Evolutionary conservation across 2,113 vertebrate species (phyloP).

Genomic region (Halichoeres trimaculatus): DNA sequence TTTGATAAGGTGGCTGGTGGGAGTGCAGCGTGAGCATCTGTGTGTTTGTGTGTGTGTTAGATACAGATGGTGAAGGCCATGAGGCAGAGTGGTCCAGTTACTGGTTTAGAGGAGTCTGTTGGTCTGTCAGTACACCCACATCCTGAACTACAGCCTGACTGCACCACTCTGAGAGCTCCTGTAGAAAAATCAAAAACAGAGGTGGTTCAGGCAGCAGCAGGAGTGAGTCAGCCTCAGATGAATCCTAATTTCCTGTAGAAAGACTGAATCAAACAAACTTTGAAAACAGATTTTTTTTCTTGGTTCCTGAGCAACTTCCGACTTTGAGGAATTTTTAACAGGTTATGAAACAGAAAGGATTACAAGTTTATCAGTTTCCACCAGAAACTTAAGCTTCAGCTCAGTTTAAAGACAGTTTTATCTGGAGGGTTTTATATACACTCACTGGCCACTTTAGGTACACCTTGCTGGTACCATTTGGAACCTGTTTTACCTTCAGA

Average conservation of each 20-base stretch:
- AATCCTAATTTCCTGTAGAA: neutral
- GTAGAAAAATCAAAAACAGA: neutral
- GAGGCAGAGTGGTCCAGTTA: slow-evolving; percentile 51
- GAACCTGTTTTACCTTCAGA: too few species aligned
- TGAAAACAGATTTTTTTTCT: neutral
- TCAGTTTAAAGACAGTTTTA: too few species aligned
- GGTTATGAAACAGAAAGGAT: too few species aligned
- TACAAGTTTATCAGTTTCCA: too few species aligned
- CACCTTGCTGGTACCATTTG: too few species aligned
- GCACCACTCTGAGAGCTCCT: neutral
- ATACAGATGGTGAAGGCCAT: slow-evolving; percentile 65
- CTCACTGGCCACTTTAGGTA: too few species aligned
- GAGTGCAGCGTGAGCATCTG: neutral
- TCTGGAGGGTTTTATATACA: too few species aligned
- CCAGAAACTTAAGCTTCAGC: too few species aligned
- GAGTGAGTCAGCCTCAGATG: neutral
- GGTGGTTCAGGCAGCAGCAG: neutral
- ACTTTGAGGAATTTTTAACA: too few species aligned
- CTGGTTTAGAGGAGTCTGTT: slow-evolving; percentile 60
- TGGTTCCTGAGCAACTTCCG: too few species aligned
- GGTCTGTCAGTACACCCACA: slow-evolving; percentile 60
- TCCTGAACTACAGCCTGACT: slow-evolving; percentile 10
- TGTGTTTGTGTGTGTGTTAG: slow-evolving; percentile 23
- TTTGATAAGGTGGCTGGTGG: neutral
- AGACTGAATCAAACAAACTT: neutral